Evolutionary conservation across 1,140 invertebrate genomes (phyloP), one percentile per base, ranked within the genome.

Genomic region (Temnothorax longispinosus): DNA sequence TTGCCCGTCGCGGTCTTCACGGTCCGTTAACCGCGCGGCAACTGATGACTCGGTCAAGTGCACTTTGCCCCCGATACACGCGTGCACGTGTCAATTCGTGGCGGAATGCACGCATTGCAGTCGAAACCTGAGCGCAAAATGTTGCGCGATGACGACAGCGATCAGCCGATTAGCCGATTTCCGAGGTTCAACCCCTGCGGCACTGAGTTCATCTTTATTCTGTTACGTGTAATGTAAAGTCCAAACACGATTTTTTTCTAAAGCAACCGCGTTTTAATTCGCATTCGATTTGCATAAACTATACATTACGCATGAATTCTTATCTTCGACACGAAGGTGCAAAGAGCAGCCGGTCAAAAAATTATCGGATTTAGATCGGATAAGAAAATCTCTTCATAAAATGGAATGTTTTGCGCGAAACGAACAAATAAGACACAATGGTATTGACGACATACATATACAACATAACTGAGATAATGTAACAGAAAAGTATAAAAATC

Each of bases 11-110:
- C 82, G 50, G 35, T 69, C 72, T 56, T 62, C n/a, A 15, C 65
- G 58, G 65, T 72, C 54, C 52, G 52, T 78, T 67, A 72, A 58
- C 89, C 85, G 41, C 76, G 35, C 64, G 47, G 64, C 44, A 60
- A 65, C 67, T 86, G 80, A 71, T 86, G 80, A 71, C 64, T 62
- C 86, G 85, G 87, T 91, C 87, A 87, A 87, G 85, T 80, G 71
- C 62, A 88, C 85, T 87, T 71, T 87, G 85, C 56, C 72, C 88
- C 71, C 65, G 38, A 74, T 71, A 80, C 52, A 60, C 50, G 69
- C 41, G 27, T n/a, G 54, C 86, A 67, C 86, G 71, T 38, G 77
- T 47, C 21, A 52, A 85, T 85, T 65, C 64, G n/a, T 38, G 18
- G 52, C 47, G 47, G 58, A 85, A 77, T 65, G 74, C 69, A 65